Evolutionary conservation across 2,888 invertebrate species (phyloP), one percentile per base, ranked within the genome.

Genomic region (Xestia sexstrigata): DNA sequence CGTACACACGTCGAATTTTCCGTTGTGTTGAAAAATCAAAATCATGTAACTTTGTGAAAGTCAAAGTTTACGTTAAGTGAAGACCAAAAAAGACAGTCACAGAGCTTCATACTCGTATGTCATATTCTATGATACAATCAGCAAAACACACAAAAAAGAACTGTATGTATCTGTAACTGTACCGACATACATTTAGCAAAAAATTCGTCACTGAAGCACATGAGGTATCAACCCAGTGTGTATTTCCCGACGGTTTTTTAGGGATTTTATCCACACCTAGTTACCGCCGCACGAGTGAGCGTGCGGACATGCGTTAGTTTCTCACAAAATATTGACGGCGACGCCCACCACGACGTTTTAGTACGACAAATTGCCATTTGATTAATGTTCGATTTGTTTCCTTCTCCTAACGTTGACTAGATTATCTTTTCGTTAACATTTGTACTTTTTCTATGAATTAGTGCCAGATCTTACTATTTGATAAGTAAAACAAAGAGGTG

Each of bases 241-340:
- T 67, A 70, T 86, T 67, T 69, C 66, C 11, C 66, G 49, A n/a
- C 6, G 52, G 66, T 45, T 81, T 81, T 68, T 73, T 26, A 15
- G 17, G 49, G 60, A 81, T 74, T 81, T 81, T 84, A 75, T 70
- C 60, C 74, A 70, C 76, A 63, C 62, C 72, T 79, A 45, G 83
- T 86, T 87, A 74, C 15, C 23, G 5, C 2, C 73, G 85, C 85
- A 86, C 82, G 85, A 77, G 39, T 76, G 77, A 77, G 55, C 60
- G 35, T 7, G 71, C 76, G 70, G 67, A 52, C 79, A 73, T 73
- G 86, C 78, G 76, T 79, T 82, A 74, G 69, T 85, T 78, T 55
- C 78, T 52, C 30, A 65, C 58, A 66, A 74, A 80, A 83, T 74
- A 68, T 72, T 69, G 62, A 35, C 47, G 39, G 6, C 15, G 8